Base-by-base conservation (phyloP, 2,113 vertebrate species). In the Lamprologus sp. region DNA sequence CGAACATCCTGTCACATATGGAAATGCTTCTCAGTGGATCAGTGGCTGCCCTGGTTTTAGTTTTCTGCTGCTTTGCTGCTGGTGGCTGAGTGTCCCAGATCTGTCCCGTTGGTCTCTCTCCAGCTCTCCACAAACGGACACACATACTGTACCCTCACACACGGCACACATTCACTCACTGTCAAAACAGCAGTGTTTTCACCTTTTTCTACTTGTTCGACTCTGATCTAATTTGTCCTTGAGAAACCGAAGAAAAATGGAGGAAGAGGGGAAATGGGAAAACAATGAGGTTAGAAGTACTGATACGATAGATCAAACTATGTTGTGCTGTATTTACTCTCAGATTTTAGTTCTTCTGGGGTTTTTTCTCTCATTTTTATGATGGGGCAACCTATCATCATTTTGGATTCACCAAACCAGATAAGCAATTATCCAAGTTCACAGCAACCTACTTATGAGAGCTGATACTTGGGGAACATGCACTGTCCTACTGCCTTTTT, bases 11-110 rank as follows among this genome's bases (percentile, higher is more conserved):
- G 90, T 83, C 90, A 87, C 88, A 81, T 89, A 65, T 93, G 91
- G 83, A 93, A 84, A 88, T 87, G 77, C 79, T 91, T 85, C 87
- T 92, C 77, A 14, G 88, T 90, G 90, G 93, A 93, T 92, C 84
- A 75, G 86, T 73, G 68, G 60, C 87, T 95, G 94, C 83, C 89
- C 95, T 93, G 92, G 87, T 94, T 94, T 94, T 60, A 82, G 58
- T 58, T 88, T 84, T 73, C 63, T 88, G 54, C 58, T 82, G 53
- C 79, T 84, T 87, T 75, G 80, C 89, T 45, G 6, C 73, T 81
- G 86, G 82, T 80, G 86, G 77, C 89, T 86, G 81, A 63, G 47
- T 93, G 94, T 93, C 94, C 94, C 89, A 94, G 91, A 93, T 95
- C 93, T 89, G 89, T 95, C 89, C 89, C 42, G 11, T 49, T 84